Base-by-base conservation (phyloP, 2,797 vertebrate species). In the Tangara arthus region DNA sequence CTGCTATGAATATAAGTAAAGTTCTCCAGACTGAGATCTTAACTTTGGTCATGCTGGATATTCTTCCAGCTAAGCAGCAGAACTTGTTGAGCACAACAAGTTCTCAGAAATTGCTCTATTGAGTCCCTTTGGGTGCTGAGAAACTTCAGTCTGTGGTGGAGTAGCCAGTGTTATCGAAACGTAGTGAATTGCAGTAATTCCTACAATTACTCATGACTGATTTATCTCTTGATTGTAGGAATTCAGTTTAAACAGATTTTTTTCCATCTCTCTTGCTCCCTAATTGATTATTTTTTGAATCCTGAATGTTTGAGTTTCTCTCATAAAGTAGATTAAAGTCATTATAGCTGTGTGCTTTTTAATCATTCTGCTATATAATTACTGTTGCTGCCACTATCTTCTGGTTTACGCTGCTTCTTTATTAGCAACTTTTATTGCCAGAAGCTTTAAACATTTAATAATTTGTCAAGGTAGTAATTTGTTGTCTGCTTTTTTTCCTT, bases 331-430 rank as follows among this genome's bases (percentile, higher is more conserved):
- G 94, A 97, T 96, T 95, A 95, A 87, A 94, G 96, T 95, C 91
- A 97, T 97, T 97, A 96, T 76, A 83, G 52, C 79, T 95, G 86
- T 50, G 15, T 92, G 93, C 94, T 96, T 94, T 96, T 97, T 96
- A 97, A 97, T 98, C 95, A 97, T 97, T 92, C 87, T 94, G 56
- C 88, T 95, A 73, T 69, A 65, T 92, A 97, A 96, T 97, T 95
- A 93, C 96, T 77, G 47, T 91, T 92, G 75, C 70, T 95, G 23
- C 53, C 81, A 82, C 70, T 95, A 81, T 94, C 72, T 90, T 79
- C 83, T 96, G 44, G 82, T 95, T 86, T 93, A 59, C 60, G 63
- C 52, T 32, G 64, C 68, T 75, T 90, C 91, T 97, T 96, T 96
- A 96, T 97, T 94, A 97, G 87, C 88, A 93, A 37, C 46, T 90